A percentile compares a stretch with the other conserved stretches of the same genome.
phyloP scores from a whole-genome alignment of 2,888 invertebrate species.

The Stenoptilia bipunctidactyla region DNA sequence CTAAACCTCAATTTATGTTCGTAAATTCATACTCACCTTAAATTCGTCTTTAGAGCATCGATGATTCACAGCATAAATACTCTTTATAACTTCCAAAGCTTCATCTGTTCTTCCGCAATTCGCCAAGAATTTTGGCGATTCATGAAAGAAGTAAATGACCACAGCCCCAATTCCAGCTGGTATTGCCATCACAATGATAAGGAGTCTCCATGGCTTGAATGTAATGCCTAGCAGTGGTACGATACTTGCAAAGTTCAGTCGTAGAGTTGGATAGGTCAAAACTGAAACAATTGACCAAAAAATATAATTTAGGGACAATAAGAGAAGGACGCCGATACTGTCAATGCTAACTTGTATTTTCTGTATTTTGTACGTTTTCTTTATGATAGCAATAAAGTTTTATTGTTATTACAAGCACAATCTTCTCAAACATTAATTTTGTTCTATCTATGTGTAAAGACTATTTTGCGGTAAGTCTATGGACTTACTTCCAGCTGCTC shows the following conservation, averaged over 20 bases:
- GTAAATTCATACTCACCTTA: slow-evolving; percentile 36
- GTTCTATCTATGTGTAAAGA: too few relatives aligned
- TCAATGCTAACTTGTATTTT: too few relatives aligned
- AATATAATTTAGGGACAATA: too few relatives aligned
- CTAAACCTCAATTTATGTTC: too few relatives aligned
- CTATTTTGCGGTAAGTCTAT: too few relatives aligned
- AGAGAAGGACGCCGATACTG: too few relatives aligned
- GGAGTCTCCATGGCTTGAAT: slow-evolving; percentile 81
- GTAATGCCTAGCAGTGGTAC: slow-evolving; percentile 57
- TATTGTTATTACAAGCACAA: too few relatives aligned
- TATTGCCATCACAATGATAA: slow-evolving; percentile 64
- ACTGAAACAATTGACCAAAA: too few relatives aligned
- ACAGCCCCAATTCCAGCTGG: slow-evolving; percentile 67
- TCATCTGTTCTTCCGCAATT: slow-evolving; percentile 72
- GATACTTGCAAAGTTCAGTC: slow-evolving; percentile 50
- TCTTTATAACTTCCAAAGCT: slow-evolving; percentile 63
- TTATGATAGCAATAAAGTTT: not conserved
- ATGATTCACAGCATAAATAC: slow-evolving; percentile 44
- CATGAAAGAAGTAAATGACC: slow-evolving; percentile 74
- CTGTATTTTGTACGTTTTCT: too few relatives aligned
- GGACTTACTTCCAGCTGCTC: slow-evolving; percentile 44
- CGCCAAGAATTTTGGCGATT: slow-evolving; percentile 83
- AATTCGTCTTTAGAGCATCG: slow-evolving; percentile 29
- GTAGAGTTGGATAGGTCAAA: slow-evolving; percentile 77
- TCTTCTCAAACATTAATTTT: too few relatives aligned